phyloP scores from a whole-genome alignment of 2,113 vertebrate genomes.

The Cavia aperea region DNA sequence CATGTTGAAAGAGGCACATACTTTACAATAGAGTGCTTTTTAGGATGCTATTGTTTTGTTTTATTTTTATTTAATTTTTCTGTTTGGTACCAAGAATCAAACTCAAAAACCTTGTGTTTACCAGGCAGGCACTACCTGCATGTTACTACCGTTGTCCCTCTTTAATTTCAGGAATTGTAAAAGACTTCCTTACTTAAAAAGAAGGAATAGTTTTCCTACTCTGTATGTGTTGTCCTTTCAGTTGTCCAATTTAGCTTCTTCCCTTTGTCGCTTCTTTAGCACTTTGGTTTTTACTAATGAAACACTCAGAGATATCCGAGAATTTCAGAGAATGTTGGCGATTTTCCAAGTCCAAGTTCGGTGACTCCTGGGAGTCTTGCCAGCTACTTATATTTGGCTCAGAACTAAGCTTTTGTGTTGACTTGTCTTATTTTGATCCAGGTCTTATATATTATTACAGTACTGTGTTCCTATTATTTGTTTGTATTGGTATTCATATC shows the following conservation, averaged over 20 bases:
- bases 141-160: background rate
- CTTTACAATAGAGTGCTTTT: background rate
- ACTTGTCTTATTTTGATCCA: conserved; percentile 55
- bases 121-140: background rate
- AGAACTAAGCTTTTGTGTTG: conserved; percentile 50
- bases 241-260: background rate
- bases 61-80: too few relatives aligned
- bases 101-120: too few relatives aligned
- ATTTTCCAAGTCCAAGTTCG: conserved; percentile 47
- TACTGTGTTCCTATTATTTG: background rate
- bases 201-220: background rate
- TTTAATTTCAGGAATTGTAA: conserved; percentile 29
- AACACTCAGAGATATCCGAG: conserved; percentile 30
- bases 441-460: conserved; percentile 37
- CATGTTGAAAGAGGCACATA: background rate
- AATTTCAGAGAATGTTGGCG: conserved; percentile 40
- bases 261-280: background rate
- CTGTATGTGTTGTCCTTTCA: background rate
- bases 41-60: background rate
- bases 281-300: conserved; percentile 40
- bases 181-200: conserved; percentile 39
- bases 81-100: too few relatives aligned
- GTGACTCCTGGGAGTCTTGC: conserved; percentile 58
- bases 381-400: conserved; percentile 39
- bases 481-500: conserved; percentile 36